These are phyloP conservation scores for Pangasius macronema DNA, from an alignment of 2,797 vertebrate genomes.

Conservation along the genomic window DNA sequence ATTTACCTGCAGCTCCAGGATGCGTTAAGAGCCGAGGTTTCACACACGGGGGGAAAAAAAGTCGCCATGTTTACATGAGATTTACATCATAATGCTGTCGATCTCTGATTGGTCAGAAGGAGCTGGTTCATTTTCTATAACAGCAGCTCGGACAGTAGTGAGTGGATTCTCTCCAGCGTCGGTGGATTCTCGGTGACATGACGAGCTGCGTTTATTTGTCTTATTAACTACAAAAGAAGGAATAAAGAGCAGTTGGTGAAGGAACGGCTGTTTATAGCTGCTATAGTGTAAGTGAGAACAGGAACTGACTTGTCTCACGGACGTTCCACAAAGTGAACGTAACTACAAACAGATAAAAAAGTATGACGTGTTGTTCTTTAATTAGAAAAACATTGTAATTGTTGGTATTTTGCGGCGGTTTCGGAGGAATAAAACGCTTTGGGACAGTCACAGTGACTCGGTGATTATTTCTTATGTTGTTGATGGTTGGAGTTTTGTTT, in stretches of 20 bases:
- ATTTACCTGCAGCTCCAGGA: not conserved
- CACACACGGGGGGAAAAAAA: not conserved
- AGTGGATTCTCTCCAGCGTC: too few relatives aligned
- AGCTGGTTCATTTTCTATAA: not conserved
- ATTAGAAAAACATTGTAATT: not conserved
- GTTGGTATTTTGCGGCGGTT: not conserved
- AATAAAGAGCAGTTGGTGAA: too few relatives aligned
- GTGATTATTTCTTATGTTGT: not conserved
- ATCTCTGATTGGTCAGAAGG: not conserved
- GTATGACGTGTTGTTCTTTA: not conserved
- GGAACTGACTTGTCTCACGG: too few relatives aligned
- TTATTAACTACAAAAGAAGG: too few relatives aligned
- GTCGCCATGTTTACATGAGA: not conserved
- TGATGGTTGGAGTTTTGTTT: not conserved
- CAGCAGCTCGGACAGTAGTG: too few relatives aligned
- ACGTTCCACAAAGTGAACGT: too few relatives aligned
- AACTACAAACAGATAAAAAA: not conserved
- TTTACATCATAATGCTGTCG: not conserved
- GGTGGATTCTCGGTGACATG: too few relatives aligned
- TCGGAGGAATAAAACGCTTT: not conserved
- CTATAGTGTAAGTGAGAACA: too few relatives aligned
- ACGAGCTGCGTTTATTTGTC: too few relatives aligned
- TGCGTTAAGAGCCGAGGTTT: not conserved
- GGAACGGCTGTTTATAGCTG: too few relatives aligned
- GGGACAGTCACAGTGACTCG: not conserved